Base-by-base conservation (phyloP, 2,113 vertebrate species). In the Barbus barbus region DNA sequence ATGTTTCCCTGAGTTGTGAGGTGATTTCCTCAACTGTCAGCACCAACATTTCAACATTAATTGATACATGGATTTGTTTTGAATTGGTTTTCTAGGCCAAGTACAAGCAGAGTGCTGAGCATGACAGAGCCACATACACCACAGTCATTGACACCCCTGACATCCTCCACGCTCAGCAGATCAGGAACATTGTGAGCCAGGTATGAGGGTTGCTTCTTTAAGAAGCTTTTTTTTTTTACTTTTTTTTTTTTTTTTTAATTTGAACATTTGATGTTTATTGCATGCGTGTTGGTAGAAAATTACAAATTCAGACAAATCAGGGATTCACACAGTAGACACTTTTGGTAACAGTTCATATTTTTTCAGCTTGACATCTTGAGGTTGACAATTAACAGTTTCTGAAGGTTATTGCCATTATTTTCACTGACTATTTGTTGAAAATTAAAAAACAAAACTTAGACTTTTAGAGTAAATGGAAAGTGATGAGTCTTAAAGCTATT, bases 101-200 rank as follows among this genome's bases (percentile, higher is more conserved):
- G 91, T 99, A 99, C 91, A 99, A 98, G 90, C 96, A 98, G 0
- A 94, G 90, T 63, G 98, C 98, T 79, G 97, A 99, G 94, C 96
- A 97, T 95, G 97, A 99, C 93, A 95, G 97, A 81, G 94, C 95
- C 86, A 97, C 94, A 90, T 99, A 96, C 91, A 99, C 98, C 24
- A 94, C 94, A n/a, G 98, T 99, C 73, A 96, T 98, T 3, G 98
- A 99, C 90, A 99, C 98, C 79, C 98, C 97, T 0, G 98, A 99
- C 87, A 99, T 99, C 85, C 95, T 99, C 93, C 98, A 99, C 9
- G 97, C 98, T 87, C 97, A 99, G 90, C 97, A 99, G 91, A 97
- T 99, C 94, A 99, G 91, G 93, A 96, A 96, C 88, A 95, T 99
- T 38, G 92, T 97, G 65, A 99, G 98, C 93, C 95, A 99, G 97